Conservation (phyloP, 2,113 vertebrate species). For the Vulpes lagopus region DNA sequence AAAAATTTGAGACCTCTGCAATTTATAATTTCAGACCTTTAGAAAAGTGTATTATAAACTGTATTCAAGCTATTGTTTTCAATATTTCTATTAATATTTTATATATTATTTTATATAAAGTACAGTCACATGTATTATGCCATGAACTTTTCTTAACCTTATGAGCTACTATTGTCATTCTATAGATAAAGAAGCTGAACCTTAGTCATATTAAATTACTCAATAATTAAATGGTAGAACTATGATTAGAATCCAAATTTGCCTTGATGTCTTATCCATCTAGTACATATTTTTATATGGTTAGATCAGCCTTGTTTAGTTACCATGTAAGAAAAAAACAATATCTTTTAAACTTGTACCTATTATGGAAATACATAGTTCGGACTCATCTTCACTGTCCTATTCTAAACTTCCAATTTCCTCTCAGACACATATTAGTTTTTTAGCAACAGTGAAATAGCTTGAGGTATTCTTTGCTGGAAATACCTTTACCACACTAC, state of each 20-base stretch:
- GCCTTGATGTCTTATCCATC: neutral
- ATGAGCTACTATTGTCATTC: neutral
- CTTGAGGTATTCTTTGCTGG: neutral
- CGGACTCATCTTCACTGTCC: neutral
- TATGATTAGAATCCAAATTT: neutral
- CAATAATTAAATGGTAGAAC: neutral
- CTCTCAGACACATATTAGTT: neutral
- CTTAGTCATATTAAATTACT: neutral
- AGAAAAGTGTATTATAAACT: neutral
- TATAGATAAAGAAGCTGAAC: neutral
- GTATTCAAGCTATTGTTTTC: neutral
- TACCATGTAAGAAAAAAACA: neutral
- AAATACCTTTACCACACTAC: neutral
- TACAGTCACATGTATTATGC: neutral
- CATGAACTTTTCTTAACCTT: conserved; percentile 5
- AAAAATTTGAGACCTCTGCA: neutral
- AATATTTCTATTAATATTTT: neutral
- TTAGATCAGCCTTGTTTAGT: neutral
- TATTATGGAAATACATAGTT: neutral
- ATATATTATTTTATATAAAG: neutral
- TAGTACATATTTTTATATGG: neutral
- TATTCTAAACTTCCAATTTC: neutral
- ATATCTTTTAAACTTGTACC: neutral
- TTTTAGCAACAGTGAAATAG: neutral
- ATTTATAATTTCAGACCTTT: neutral